phyloP scores from a whole-genome alignment of 2,113 vertebrate genomes.

The Aphelocoma coerulescens region DNA sequence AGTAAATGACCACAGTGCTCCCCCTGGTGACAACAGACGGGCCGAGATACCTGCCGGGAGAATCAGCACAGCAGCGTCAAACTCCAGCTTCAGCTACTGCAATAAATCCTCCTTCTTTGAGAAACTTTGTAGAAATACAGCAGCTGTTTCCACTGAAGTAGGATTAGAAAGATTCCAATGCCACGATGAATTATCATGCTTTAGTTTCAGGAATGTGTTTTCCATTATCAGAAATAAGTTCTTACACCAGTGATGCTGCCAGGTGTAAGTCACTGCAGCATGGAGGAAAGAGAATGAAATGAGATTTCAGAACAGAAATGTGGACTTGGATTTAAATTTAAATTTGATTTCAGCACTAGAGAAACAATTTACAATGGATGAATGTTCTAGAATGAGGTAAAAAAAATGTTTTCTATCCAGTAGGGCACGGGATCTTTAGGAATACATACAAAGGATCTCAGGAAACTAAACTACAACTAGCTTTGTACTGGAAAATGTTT shows the following conservation, averaged over 20 bases:
- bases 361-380: neutral
- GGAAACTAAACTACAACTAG: neutral
- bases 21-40: slow-evolving; percentile 32
- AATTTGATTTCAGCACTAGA: neutral
- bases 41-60: neutral
- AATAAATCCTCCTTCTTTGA: neutral
- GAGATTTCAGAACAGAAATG: neutral
- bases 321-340: neutral
- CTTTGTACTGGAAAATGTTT: neutral
- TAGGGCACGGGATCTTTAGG: neutral
- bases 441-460: neutral
- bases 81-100: neutral
- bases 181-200: neutral
- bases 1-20: neutral
- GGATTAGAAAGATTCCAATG: neutral
- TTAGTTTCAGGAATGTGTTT: neutral
- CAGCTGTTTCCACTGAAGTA: neutral
- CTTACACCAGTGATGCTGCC: neutral
- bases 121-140: neutral
- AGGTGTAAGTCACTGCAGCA: neutral
- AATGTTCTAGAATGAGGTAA: neutral
- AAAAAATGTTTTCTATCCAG: neutral
- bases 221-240: neutral
- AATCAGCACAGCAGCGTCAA: rapidly evolving
- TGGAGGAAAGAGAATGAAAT: neutral